Evolutionary conservation across 2,888 invertebrate genomes (phyloP).

Genomic region (Drosophila setosimentum): DNA sequence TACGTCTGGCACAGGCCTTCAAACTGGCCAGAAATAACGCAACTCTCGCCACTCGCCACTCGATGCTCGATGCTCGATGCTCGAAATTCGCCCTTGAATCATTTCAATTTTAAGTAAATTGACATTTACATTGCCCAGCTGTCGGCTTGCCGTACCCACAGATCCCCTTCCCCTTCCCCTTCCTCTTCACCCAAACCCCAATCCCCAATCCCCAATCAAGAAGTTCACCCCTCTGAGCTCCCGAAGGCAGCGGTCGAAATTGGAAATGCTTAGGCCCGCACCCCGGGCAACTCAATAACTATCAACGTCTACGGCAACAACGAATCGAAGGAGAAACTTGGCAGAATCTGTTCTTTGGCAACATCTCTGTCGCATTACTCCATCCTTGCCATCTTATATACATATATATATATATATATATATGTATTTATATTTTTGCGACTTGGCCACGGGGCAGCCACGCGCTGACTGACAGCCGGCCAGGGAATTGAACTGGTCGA

Average conservation of each 20-base stretch:
- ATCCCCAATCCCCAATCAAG: background rate
- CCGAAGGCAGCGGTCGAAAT: constrained; percentile 45
- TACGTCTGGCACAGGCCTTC: constrained; percentile 23
- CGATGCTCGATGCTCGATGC: constrained; percentile 38
- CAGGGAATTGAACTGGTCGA: constrained; percentile 59
- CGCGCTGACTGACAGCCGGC: constrained; percentile 72
- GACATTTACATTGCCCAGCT: constrained; percentile 77
- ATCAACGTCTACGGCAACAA: constrained; percentile 70
- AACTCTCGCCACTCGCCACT: constrained; percentile 24
- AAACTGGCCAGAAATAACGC: constrained; percentile 45
- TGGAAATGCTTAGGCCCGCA: constrained; percentile 56
- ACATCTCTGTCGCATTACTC: background rate
- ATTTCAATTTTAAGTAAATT: constrained; percentile 82
- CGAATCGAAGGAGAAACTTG: constrained; percentile 72
- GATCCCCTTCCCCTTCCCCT: background rate
- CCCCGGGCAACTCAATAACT: constrained; percentile 76
- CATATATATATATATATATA: background rate
- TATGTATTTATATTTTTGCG: background rate
- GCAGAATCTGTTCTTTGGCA: constrained; percentile 24
- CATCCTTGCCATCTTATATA: background rate
- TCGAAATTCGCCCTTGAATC: constrained; percentile 80
- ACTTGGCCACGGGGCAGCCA: constrained; percentile 66
- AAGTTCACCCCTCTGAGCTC: background rate
- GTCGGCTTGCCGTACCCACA: constrained; percentile 27
- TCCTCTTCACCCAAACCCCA: no score